Evolutionary conservation across 2,888 invertebrate species (phyloP).

Genomic region (Conus canariensis): DNA sequence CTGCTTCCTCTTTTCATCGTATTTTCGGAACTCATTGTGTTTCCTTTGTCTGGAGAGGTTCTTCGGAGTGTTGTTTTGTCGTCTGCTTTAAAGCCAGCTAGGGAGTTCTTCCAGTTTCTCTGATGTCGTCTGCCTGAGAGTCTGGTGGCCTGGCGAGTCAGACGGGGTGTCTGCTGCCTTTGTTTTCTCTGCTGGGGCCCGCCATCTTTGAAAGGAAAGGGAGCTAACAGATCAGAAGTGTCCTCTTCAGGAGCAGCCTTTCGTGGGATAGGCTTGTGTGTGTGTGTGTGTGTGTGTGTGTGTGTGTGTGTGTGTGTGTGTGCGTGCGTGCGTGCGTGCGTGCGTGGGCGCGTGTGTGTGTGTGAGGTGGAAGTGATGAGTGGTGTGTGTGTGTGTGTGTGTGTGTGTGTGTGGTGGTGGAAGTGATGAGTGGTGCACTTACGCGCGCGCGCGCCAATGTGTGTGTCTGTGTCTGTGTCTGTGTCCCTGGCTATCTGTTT

Average conservation of each 20-base stretch:
- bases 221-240: not conserved
- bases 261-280: not conserved
- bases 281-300: not conserved
- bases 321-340: not conserved
- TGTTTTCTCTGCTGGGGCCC: conserved; percentile 29
- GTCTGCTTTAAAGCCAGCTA: not conserved
- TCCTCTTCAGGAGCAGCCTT: not conserved
- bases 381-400: not conserved
- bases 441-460: not conserved
- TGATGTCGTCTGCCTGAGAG: not conserved
- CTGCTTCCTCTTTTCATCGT: not conserved
- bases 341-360: not conserved
- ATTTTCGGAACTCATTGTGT: too few relatives aligned
- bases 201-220: conserved; percentile 10
- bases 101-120: not conserved
- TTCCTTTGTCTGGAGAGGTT: too few relatives aligned
- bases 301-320: not conserved
- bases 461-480: not conserved
- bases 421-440: not conserved
- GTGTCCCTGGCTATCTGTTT: not conserved
- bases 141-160: not conserved
- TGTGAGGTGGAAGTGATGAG: not conserved
- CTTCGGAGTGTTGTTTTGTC: too few relatives aligned
- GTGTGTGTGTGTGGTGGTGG: not conserved
- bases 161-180: conserved; percentile 15